Conservation (phyloP, 2,888 invertebrate genomes). For the Marasmarcha lunaedactyla region DNA sequence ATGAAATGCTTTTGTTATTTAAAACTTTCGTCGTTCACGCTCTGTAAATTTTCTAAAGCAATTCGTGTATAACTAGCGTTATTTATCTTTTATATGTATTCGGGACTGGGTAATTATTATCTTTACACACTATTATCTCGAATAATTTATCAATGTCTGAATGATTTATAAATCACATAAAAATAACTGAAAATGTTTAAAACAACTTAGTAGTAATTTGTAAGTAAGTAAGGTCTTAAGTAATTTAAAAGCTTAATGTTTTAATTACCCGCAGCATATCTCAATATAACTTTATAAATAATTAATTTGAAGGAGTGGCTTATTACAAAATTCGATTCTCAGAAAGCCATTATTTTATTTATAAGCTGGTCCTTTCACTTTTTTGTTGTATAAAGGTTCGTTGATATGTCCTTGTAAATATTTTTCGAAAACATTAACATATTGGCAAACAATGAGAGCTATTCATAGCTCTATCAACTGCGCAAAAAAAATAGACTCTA, state of each 20-base stretch:
- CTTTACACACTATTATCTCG: background rate
- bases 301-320: constrained; percentile 18
- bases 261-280: too few species aligned
- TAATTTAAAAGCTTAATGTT: too few species aligned
- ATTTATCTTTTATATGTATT: background rate
- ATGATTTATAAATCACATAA: background rate
- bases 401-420: too few species aligned
- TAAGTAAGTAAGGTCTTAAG: too few species aligned
- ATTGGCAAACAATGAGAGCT: too few species aligned
- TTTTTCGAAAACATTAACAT: too few species aligned
- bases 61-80: background rate
- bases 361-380: constrained; percentile 54
- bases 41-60: constrained; percentile 1
- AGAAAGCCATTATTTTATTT: constrained; percentile 50
- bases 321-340: constrained; percentile 49
- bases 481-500: too few species aligned
- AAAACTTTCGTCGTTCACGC: background rate
- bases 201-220: constrained; percentile 22
- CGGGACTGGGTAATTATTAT: background rate
- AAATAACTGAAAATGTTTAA: constrained; percentile 18
- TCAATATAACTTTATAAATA: background rate
- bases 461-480: too few species aligned
- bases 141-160: background rate
- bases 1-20: background rate
- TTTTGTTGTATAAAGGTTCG: constrained; percentile 23